Evolutionary conservation across 2,797 vertebrate species (phyloP).

Genomic region (Lacerta bilineata): DNA sequence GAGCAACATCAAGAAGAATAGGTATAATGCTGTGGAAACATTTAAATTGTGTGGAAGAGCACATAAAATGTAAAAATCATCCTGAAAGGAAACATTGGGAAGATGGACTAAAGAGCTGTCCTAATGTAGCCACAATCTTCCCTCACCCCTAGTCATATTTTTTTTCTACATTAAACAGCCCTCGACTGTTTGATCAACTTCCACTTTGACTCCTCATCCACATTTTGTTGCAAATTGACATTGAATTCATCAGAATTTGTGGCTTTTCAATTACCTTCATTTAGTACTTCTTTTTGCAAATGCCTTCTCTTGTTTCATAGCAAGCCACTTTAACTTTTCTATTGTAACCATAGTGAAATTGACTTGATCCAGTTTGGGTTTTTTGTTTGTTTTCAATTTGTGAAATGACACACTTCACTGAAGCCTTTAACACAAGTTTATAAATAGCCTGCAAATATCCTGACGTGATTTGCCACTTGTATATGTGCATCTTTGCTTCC

Average conservation of each 20-base stretch:
- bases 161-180: no score
- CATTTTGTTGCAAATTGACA: no score
- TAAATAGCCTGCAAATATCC: neutral
- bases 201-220: no score
- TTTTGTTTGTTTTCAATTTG: neutral
- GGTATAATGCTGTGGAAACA: no score
- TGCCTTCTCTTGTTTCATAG: neutral
- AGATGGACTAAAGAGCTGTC: no score
- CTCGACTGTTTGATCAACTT: no score
- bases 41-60: no score
- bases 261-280: neutral
- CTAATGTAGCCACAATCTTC: no score
- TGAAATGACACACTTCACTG: neutral
- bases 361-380: neutral
- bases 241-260: no score
- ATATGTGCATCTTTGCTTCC: neutral
- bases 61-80: no score
- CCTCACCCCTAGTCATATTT: no score
- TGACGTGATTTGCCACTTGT: neutral
- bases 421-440: neutral
- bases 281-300: neutral
- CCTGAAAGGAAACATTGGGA: no score
- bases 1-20: neutral
- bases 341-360: neutral
- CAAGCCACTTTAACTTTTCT: neutral